Evolutionary conservation across 2,888 invertebrate species (phyloP), one percentile per base, ranked within the genome.

Genomic region (Taphrorychus bicolor): DNA sequence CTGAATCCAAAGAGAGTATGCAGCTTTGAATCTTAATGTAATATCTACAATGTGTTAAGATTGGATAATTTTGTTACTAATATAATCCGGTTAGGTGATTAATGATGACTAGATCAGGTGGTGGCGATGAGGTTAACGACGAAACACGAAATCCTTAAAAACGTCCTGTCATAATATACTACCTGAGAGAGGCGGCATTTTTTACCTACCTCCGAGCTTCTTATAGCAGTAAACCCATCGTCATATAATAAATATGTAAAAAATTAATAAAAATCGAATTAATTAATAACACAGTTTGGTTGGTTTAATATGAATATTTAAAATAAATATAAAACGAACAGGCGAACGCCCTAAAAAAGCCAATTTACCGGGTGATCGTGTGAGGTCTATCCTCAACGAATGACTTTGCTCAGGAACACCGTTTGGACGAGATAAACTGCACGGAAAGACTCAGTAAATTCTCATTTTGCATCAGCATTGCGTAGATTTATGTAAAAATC

Each of bases 201-300:
- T 64, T 64, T 69, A 69, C 64, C 69, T 64, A 64, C 69, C 52
- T 64, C 54, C 59, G 58, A 63, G 69, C 63, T 64, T 61, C 65
- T 69, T 65, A 58, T 63, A 69, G 60, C 69, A 52, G 62, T 69
- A 69, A 65, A 66, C 48, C 61, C 62, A 61, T 66, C 68, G 68
- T 63, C 69, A 42, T 59, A 60, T 69, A 69, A 69, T 69, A 69
- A 69, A 69, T 65, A 69, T 69, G 69, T 69, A 58, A 59, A 69
- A 69, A 69, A 69, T 69, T 69, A 65, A 69, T 69, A 65, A 69
- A 69, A 69, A 69, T 54, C 61, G 62, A 69, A 69, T 69, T 69
- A 69, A 69, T 69, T 69, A 69, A 69, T 69, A 67, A 67, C 67
- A 66, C 69, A 65, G 65, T 69, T 64, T 69, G 64, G 64, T 69